These are phyloP conservation scores for Oreonectes daqikongensis DNA, from an alignment of 2,797 vertebrate genomes.

Conservation along the genomic window DNA sequence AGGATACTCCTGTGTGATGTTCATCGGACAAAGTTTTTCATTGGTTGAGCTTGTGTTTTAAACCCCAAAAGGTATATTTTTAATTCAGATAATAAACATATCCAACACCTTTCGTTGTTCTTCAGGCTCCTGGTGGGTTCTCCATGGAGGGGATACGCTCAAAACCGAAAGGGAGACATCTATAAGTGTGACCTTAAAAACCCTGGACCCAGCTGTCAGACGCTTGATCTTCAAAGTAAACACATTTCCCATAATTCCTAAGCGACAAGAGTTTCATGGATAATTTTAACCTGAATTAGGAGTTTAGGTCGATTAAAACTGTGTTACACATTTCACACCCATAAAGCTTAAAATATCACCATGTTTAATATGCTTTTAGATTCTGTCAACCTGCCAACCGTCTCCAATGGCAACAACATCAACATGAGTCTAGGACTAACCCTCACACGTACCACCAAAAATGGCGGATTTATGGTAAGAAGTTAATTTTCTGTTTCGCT, in stretches of 20 bases:
- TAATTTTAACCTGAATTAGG: too few relatives aligned
- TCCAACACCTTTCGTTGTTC: not conserved
- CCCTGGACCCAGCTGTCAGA: conserved; percentile 68
- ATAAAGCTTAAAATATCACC: not conserved
- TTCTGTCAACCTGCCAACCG: conserved; percentile 74
- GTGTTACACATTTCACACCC: too few relatives aligned
- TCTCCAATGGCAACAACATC: conserved; percentile 77
- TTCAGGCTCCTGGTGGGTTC: conserved; percentile 83
- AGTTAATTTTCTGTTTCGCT: too few relatives aligned
- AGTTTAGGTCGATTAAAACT: too few relatives aligned
- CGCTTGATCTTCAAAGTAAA: conserved; percentile 80
- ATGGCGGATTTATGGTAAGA: conserved; percentile 80
- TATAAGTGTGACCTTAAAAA: conserved; percentile 76
- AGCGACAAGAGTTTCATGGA: conserved; percentile 57
- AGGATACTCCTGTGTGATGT: not conserved
- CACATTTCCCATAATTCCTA: not conserved
- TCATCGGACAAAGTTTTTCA: not conserved
- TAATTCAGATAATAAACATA: not conserved
- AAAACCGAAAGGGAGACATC: conserved; percentile 82
- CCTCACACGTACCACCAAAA: conserved; percentile 74
- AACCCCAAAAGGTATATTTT: not conserved
- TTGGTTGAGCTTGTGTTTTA: not conserved
- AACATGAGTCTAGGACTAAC: conserved; percentile 87
- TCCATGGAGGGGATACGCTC: conserved; percentile 81
- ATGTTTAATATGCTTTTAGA: conserved; percentile 63